Percentiles rank a stretch among this genome's conserved stretches.
Conservation (phyloP, 1,140 invertebrate genomes). For the Matsumurasca onukii region DNA sequence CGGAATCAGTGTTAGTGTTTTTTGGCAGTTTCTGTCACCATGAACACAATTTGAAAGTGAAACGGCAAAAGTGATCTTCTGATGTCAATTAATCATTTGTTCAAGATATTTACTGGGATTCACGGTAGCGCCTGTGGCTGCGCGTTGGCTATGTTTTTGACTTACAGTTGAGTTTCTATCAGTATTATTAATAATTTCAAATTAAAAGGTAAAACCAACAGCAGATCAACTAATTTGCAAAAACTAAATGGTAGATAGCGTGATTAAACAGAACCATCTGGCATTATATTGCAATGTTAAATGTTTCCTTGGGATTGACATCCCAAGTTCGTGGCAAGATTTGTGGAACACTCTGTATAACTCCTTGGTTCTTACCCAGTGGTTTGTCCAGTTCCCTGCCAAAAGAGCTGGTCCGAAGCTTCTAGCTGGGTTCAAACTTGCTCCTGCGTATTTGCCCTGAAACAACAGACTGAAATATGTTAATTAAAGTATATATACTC, state of each 20-base stretch:
- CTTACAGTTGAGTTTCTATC: too few relatives aligned
- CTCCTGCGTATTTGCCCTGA: constrained; percentile 72
- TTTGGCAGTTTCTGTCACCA: too few relatives aligned
- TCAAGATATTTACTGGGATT: too few relatives aligned
- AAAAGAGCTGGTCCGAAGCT: constrained; percentile 75
- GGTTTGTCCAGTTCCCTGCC: constrained; percentile 62
- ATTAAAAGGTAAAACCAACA: constrained; percentile 3
- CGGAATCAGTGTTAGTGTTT: too few relatives aligned
- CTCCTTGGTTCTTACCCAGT: constrained; percentile 72
- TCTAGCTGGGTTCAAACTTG: constrained; percentile 80
- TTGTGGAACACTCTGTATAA: neutral
- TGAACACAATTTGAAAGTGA: too few relatives aligned
- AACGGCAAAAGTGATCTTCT: too few relatives aligned
- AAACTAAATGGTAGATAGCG: neutral
- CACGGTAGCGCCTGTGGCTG: too few relatives aligned
- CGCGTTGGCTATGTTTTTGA: too few relatives aligned
- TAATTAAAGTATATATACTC: too few relatives aligned
- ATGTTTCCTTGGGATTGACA: too few relatives aligned
- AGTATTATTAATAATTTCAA: neutral
- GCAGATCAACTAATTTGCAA: neutral
- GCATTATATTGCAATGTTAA: neutral
- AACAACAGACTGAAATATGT: constrained; percentile 39
- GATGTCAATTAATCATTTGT: too few relatives aligned
- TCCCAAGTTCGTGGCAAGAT: too few relatives aligned
- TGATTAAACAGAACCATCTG: neutral